Conservation (phyloP, 1,140 invertebrate genomes). For the Drosophila baimaii region DNA sequence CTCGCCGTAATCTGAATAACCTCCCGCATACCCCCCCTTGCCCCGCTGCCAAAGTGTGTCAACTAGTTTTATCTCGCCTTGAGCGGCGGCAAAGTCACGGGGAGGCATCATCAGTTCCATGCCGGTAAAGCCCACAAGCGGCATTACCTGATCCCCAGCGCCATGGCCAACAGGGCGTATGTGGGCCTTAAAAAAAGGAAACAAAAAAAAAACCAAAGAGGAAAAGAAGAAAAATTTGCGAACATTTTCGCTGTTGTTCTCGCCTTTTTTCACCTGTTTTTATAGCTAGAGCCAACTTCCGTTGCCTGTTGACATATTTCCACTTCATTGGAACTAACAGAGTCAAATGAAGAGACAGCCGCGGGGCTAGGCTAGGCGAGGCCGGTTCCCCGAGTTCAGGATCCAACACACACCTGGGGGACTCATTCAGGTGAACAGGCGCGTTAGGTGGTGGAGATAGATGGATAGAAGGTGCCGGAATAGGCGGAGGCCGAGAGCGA, state of each 20-base stretch:
- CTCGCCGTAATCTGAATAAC: conserved; percentile 1
- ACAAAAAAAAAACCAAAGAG: neutral
- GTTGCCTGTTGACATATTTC: conserved; percentile 82
- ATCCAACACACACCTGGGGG: conserved; percentile 50
- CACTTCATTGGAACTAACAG: conserved; percentile 76
- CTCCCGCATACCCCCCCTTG: conserved; percentile 15
- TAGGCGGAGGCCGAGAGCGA: neutral
- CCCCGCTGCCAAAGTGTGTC: conserved; percentile 52
- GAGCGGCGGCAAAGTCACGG: conserved; percentile 30
- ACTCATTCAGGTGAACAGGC: conserved; percentile 63
- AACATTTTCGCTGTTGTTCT: conserved; percentile 49
- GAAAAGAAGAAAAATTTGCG: conserved; percentile 30
- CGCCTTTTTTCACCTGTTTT: conserved; percentile 42
- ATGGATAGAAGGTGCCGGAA: neutral
- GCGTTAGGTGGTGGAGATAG: conserved; percentile 11
- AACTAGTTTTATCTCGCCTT: conserved; percentile 77
- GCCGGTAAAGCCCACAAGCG: conserved; percentile 38
- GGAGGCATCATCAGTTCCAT: conserved; percentile 29
- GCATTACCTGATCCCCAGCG: conserved; percentile 65
- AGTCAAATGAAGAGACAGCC: conserved; percentile 79
- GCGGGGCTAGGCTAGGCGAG: conserved; percentile 35
- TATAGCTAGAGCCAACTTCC: conserved; percentile 71
- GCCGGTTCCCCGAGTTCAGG: conserved; percentile 7
- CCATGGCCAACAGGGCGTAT: conserved; percentile 50
- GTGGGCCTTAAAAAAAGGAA: conserved; percentile 49